These are phyloP conservation scores for Chrysaora quinquecirrha DNA, from an alignment of 30 jellyfish, hydroid and myxozoan species.

Conservation along the genomic window DNA sequence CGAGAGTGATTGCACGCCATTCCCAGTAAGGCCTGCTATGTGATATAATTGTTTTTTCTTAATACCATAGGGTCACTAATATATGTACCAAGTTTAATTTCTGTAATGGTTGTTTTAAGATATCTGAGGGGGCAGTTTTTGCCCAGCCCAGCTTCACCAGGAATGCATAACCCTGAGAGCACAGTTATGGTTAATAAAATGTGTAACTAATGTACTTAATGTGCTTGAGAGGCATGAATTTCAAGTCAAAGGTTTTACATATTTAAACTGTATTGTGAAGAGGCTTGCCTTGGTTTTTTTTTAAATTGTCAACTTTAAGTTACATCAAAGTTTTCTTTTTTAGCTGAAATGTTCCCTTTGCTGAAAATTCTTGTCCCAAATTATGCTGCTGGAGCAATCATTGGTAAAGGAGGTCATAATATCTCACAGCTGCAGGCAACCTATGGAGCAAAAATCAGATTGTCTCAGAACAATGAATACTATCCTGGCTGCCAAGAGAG, in stretches of 20 bases:
- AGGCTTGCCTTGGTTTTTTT: not conserved
- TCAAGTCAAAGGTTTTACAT: not conserved
- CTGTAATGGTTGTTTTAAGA: no score
- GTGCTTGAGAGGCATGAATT: not conserved
- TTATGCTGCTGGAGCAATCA: slow-evolving; percentile 99
- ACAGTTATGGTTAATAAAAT: not conserved
- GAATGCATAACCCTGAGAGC: not conserved
- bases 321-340: not conserved
- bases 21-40: no score
- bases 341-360: slow-evolving; percentile 78
- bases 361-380: slow-evolving; percentile 91
- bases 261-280: not conserved
- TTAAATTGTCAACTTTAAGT: not conserved
- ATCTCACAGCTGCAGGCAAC: slow-evolving; percentile 86
- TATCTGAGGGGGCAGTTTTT: no score
- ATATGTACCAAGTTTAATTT: no score
- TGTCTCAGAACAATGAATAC: slow-evolving; percentile 92
- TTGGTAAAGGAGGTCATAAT: slow-evolving; percentile 95
- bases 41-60: no score
- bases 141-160: no score
- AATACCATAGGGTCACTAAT: no score
- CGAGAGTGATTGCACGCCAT: no score
- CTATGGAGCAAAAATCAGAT: slow-evolving; percentile 91
- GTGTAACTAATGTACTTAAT: not conserved
- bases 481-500: slow-evolving; percentile 98